Evolutionary conservation across 2,113 vertebrate genomes (phyloP).

Genomic region (Terrapene triunguis): DNA sequence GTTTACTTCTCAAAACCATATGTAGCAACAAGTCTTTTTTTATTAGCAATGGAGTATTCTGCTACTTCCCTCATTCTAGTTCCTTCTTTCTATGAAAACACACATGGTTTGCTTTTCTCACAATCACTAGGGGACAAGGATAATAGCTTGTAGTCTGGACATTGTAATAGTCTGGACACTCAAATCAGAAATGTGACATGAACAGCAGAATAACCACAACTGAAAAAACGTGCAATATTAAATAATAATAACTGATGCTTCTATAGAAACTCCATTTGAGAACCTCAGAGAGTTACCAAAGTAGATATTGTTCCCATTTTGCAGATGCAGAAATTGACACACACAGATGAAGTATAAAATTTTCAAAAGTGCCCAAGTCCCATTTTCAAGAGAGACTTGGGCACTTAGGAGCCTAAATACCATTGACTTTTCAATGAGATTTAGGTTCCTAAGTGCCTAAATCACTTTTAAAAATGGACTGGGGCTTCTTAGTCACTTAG

Average conservation of each 20-base stretch:
- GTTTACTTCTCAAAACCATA: slow-evolving; percentile 13
- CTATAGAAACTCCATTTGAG: neutral
- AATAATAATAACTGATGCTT: neutral
- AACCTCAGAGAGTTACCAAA: neutral
- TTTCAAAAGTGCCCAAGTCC: neutral
- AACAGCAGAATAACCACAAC: neutral
- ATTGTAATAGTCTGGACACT: too few relatives aligned
- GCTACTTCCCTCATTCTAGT: neutral
- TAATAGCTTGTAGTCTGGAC: neutral
- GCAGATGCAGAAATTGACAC: neutral
- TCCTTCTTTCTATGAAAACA: neutral
- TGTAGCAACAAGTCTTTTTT: neutral
- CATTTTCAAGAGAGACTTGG: too few relatives aligned
- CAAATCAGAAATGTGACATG: too few relatives aligned
- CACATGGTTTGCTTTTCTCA: neutral
- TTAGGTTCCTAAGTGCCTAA: neutral
- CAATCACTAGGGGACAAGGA: neutral
- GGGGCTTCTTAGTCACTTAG: neutral
- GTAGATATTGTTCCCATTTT: neutral
- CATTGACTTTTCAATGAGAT: neutral
- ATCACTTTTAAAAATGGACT: neutral
- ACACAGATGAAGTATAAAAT: neutral
- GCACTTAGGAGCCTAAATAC: neutral
- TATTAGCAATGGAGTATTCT: neutral
- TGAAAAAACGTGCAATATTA: neutral